A percentile compares a stretch with the other conserved stretches of the same genome.
Conservation (phyloP, 2,797 vertebrate species). For the Eremophila alpestris region DNA sequence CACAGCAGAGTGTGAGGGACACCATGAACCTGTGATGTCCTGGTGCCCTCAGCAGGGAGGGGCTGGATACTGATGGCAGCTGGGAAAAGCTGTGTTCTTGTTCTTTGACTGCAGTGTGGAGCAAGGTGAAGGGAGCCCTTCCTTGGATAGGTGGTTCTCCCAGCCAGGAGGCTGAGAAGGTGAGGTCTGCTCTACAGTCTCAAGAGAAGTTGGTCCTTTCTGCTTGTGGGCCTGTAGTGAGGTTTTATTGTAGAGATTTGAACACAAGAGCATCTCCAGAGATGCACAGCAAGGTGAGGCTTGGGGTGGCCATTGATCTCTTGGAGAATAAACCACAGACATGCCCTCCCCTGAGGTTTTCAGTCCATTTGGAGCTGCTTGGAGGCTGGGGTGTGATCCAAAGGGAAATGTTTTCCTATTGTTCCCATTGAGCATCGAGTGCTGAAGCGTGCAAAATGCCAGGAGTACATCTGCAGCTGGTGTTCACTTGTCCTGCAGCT, state of each 20-base stretch:
- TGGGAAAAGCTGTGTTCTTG: background rate
- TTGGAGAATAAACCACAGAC: background rate
- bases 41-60: background rate
- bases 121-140: background rate
- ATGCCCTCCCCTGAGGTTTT: background rate
- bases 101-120: background rate
- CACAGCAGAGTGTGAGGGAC: accelerated
- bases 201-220: background rate
- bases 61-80: background rate
- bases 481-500: background rate
- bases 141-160: background rate
- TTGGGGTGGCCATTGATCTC: background rate
- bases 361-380: background rate
- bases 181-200: background rate
- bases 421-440: background rate
- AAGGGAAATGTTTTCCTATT: background rate
- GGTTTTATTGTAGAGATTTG: background rate
- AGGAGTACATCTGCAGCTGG: background rate
- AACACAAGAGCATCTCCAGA: background rate
- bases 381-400: background rate
- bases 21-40: background rate
- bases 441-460: background rate
- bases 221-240: accelerated
- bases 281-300: accelerated
- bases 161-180: background rate